Percentiles rank a stretch among this genome's conserved stretches.
Conservation (phyloP, 2,888 invertebrate genomes). For the Perdita meconis region DNA sequence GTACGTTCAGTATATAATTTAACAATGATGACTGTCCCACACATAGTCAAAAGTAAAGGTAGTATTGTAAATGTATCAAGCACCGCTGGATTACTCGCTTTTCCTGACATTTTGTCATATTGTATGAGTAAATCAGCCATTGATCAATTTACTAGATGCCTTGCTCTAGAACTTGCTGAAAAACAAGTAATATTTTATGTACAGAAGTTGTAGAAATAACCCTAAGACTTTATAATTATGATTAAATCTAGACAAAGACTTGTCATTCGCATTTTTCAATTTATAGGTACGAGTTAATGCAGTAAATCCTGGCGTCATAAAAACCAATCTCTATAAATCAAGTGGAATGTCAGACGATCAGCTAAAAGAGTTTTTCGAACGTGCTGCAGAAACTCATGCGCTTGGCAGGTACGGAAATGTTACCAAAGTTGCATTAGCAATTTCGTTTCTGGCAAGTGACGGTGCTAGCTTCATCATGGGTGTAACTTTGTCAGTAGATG, state of each 20-base stretch:
- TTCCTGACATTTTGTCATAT: conserved; percentile 95
- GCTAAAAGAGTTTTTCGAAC: conserved; percentile 93
- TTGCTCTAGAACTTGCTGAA: conserved; percentile 93
- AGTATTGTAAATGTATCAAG: conserved; percentile 98
- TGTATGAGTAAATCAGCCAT: conserved; percentile 96
- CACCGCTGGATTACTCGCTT: conserved; percentile 95
- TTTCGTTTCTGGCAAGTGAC: conserved; percentile 96
- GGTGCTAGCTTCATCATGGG: conserved; percentile 96
- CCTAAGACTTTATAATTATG: background rate
- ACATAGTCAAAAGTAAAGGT: conserved; percentile 93
- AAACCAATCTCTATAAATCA: conserved; percentile 94
- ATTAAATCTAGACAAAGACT: background rate
- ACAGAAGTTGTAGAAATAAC: background rate
- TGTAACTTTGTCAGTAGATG: conserved; percentile 95
- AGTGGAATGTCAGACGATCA: conserved; percentile 94
- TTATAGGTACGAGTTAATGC: conserved; percentile 92
- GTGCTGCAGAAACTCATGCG: conserved; percentile 95
- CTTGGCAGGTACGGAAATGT: conserved; percentile 93
- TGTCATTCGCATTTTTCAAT: conserved; percentile 19
- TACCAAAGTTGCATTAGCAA: conserved; percentile 94
- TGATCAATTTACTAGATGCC: conserved; percentile 97
- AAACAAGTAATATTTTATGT: conserved; percentile 85
- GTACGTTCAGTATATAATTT: conserved; percentile 92
- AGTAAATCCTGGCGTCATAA: conserved; percentile 96
- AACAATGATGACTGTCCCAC: conserved; percentile 94